Conservation (phyloP, 2,888 invertebrate species). For the Augochlorella aurata region DNA sequence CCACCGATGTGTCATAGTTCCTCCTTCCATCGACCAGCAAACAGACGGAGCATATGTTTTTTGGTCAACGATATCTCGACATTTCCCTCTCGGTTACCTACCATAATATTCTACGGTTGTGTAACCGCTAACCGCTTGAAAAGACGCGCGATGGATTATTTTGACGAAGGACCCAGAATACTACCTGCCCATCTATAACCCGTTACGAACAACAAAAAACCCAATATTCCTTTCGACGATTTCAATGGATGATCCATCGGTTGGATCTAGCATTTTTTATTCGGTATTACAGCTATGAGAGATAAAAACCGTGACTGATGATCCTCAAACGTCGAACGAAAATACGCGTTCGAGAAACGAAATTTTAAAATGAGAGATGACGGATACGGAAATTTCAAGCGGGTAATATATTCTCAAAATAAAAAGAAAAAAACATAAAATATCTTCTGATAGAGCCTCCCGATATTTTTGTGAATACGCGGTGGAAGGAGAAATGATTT, state of each 20-base stretch:
- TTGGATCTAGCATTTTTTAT: background rate
- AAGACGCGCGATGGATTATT: background rate
- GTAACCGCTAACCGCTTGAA: slow-evolving; percentile 25
- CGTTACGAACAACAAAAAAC: background rate
- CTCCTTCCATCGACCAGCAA: slow-evolving; percentile 38
- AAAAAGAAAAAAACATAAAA: background rate
- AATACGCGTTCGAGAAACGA: background rate
- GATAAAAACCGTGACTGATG: background rate
- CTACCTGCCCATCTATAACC: background rate
- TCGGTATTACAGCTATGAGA: background rate
- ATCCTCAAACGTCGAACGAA: background rate
- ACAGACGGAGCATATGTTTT: slow-evolving; percentile 14
- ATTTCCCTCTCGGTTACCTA: slow-evolving; percentile 13
- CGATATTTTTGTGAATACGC: background rate
- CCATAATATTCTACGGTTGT: slow-evolving; percentile 13
- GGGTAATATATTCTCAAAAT: background rate
- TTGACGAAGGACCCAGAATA: background rate
- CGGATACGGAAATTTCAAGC: background rate
- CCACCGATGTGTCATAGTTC: slow-evolving; percentile 24
- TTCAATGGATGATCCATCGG: background rate
- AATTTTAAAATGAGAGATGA: background rate
- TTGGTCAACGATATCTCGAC: background rate
- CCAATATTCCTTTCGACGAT: background rate
- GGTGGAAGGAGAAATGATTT: background rate
- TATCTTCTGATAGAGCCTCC: no score